Evolutionary conservation across 1,140 invertebrate species (phyloP), one percentile per base, ranked within the genome.

Genomic region (Parapsyche elsis): DNA sequence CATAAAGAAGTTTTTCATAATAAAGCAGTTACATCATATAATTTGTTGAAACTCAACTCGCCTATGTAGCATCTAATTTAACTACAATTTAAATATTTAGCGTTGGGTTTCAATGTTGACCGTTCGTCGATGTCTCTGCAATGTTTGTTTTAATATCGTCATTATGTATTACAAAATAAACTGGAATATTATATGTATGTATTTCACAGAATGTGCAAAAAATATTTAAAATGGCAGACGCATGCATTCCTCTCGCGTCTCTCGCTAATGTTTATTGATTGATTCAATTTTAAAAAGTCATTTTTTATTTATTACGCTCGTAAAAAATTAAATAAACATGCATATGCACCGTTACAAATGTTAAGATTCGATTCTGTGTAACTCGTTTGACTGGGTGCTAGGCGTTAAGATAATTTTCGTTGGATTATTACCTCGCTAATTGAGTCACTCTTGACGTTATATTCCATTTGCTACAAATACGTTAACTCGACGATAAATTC

Each of bases 381-480:
- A 67, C 64, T 30, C 23, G 64, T 67, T 67, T 30, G 21, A 67
- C 64, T 30, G 64, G 64, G 64, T 30, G 64, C 24, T 0, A 67
- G 21, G 21, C 64, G 21, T 67, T 67, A 67, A 67, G 64, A 67
- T 30, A 67, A 67, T 67, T 67, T 67, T 67, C 64, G 19, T 67
- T 14, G 64, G 64, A 67, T 67, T 67, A 67, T 67, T 67, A 23
- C 64, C 64, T 67, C 64, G 64, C 64, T 67, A 67, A 67, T 67
- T 67, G 64, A 67, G 64, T 67, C 64, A 67, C 64, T 21, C 21
- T 30, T 67, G 64, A 67, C 49, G 49, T 53, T 2, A 53, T 53
- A 53, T 67, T 67, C 24, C 64, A 26, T 21, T 61, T 61, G 1
- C 21, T 9, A 67, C 64, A 24, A 67, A 67, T 23, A 26, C 24